These are phyloP conservation scores for Phycodurus eques DNA, from an alignment of 2,113 vertebrate species.

Conservation along the genomic window DNA sequence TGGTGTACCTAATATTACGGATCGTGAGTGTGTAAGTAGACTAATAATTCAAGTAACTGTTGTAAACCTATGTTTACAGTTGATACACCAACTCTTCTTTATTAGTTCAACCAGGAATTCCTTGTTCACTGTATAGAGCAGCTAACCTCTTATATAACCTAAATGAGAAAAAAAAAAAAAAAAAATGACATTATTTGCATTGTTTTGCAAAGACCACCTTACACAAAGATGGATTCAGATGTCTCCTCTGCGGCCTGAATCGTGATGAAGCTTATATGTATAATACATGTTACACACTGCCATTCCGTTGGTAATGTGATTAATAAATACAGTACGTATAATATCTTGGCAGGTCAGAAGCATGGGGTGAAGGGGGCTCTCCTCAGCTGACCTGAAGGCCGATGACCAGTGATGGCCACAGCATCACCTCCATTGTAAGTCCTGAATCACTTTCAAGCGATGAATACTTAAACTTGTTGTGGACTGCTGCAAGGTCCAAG, in stretches of 20 bases:
- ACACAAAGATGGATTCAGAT: neutral
- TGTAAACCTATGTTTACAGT: neutral
- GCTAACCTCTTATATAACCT: no score
- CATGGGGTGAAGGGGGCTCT: constrained; percentile 68
- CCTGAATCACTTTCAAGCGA: no score
- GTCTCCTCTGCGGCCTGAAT: no score
- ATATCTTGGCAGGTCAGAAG: constrained; percentile 50
- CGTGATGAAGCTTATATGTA: neutral
- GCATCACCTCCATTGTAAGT: constrained; percentile 65
- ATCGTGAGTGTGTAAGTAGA: neutral
- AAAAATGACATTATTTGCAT: neutral
- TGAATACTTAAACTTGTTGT: no score
- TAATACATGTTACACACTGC: neutral
- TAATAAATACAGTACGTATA: neutral
- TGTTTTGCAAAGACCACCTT: neutral
- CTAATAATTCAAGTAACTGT: neutral
- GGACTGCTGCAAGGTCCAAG: no score
- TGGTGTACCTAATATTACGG: neutral
- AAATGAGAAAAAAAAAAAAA: no score
- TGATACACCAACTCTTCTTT: no score
- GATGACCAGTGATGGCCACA: constrained; percentile 79
- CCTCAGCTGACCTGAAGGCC: constrained; percentile 65
- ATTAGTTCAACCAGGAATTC: no score
- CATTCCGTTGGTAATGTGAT: neutral
- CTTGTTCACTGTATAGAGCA: no score